Percentiles rank a stretch among this genome's conserved stretches.
Conservation (phyloP, 2,888 invertebrate species). For the Calliphora vomitoria region DNA sequence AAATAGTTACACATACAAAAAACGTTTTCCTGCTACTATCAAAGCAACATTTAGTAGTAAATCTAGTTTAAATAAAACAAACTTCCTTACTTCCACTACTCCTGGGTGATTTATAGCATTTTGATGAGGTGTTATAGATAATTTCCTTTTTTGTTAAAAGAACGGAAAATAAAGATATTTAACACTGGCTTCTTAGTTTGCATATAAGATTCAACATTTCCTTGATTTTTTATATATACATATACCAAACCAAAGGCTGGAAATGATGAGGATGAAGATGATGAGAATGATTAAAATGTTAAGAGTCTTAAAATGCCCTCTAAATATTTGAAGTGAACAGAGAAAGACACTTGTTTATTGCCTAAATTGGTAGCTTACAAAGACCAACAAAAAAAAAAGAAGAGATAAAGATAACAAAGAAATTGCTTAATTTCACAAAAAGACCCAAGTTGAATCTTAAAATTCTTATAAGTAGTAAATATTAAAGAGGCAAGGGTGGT, state of each 20-base stretch:
- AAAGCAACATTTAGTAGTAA: not conserved
- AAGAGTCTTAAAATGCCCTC: conserved; percentile 63
- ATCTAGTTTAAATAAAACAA: conserved; percentile 28
- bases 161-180: not conserved
- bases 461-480: conserved; percentile 30
- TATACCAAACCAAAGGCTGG: conserved; percentile 14
- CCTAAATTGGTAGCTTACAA: conserved; percentile 68
- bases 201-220: conserved; percentile 48
- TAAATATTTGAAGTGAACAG: conserved; percentile 34
- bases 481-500: conserved; percentile 48
- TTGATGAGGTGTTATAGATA: conserved; percentile 66
- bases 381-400: conserved; percentile 50
- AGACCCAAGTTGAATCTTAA: conserved; percentile 64
- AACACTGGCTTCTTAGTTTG: conserved; percentile 42
- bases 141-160: conserved; percentile 30
- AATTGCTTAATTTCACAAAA: conserved; percentile 71
- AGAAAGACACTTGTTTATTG: conserved; percentile 68
- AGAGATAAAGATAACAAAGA: conserved; percentile 69
- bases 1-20: not conserved
- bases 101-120: conserved; percentile 65
- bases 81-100: conserved; percentile 9
- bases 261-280: conserved; percentile 63
- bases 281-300: conserved; percentile 60
- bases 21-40: not conserved
- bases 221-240: conserved; percentile 3